A percentile compares a stretch with the other conserved stretches of the same genome.
Conservation (phyloP, 37 sponge, comb jelly and placozoan species). For the Cliona cf. orientalis region DNA sequence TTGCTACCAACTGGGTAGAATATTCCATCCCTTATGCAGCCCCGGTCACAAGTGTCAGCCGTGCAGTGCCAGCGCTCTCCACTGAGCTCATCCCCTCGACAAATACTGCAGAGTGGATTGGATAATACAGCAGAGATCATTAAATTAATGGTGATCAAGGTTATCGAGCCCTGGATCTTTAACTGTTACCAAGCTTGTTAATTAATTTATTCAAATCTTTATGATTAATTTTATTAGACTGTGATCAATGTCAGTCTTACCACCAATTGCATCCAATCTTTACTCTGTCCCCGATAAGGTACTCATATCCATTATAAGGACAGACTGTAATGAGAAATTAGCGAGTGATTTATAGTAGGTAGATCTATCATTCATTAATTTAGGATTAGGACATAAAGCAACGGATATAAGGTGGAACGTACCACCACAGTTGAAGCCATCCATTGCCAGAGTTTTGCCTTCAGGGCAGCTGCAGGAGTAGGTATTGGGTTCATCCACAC, state of each 20-base stretch:
- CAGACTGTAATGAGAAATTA: constrained; percentile 56
- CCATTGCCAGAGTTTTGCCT: constrained; percentile 59
- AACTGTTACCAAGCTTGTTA: neutral
- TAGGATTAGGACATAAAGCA: no score
- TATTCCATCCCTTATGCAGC: constrained; percentile 49
- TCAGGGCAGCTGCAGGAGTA: constrained; percentile 61
- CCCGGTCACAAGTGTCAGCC: constrained; percentile 42
- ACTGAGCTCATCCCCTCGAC: constrained; percentile 64
- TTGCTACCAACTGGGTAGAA: constrained; percentile 23
- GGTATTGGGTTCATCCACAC: constrained; percentile 42
- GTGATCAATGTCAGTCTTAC: constrained; percentile 27
- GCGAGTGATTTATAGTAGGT: neutral
- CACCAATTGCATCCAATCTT: constrained; percentile 86
- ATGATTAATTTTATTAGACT: neutral
- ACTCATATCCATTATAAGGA: constrained; percentile 58
- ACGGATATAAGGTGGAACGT: no score
- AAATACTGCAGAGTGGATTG: constrained; percentile 36
- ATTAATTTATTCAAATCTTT: neutral
- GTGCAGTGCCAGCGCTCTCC: constrained; percentile 83
- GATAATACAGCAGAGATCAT: neutral
- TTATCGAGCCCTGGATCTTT: no score
- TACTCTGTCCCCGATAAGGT: constrained; percentile 76
- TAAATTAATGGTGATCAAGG: neutral
- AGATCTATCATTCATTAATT: no score
- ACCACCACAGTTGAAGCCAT: constrained; percentile 84